Evolutionary conservation across 2,888 invertebrate genomes (phyloP), one percentile per base, ranked within the genome.

Genomic region (Ichneumon xanthorius): DNA sequence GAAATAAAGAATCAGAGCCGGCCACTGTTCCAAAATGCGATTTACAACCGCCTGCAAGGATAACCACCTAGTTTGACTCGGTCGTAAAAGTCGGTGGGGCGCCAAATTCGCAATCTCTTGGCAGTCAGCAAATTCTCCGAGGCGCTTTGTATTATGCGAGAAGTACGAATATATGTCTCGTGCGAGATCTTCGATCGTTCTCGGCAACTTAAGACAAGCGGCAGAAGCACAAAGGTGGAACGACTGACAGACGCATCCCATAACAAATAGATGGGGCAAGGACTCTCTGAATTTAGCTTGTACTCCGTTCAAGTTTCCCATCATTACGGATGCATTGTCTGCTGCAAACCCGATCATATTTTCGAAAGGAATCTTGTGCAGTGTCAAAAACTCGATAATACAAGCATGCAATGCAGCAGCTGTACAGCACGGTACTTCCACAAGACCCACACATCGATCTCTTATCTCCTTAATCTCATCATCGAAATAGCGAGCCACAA

Each of bases 181-280:
- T n/a, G n/a, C n/a, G n/a, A n/a, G n/a, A n/a, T n/a, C n/a, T n/a
- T n/a, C n/a, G n/a, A n/a, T n/a, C n/a, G n/a, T n/a, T n/a, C n/a
- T n/a, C n/a, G n/a, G n/a, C n/a, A n/a, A n/a, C n/a, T n/a, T n/a
- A n/a, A n/a, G n/a, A n/a, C n/a, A n/a, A n/a, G n/a, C n/a, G n/a
- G n/a, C n/a, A n/a, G n/a, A n/a, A n/a, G n/a, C n/a, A n/a, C n/a
- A n/a, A n/a, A n/a, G n/a, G n/a, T n/a, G n/a, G n/a, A n/a, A n/a
- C n/a, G n/a, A n/a, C n/a, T 87, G 83, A 48, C 80, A 80, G 4
- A 77, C 63, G n/a, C 83, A 87, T 4, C 83, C 85, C n/a, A 82
- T 26, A 7, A 82, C 85, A 61, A 87, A 68, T 58, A 87, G n/a
- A 50, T 83, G 58, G 11, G 78, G 86, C 14, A 65, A 40, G 22